Conservation (phyloP, 1,140 invertebrate genomes). For the Sipha flava region DNA sequence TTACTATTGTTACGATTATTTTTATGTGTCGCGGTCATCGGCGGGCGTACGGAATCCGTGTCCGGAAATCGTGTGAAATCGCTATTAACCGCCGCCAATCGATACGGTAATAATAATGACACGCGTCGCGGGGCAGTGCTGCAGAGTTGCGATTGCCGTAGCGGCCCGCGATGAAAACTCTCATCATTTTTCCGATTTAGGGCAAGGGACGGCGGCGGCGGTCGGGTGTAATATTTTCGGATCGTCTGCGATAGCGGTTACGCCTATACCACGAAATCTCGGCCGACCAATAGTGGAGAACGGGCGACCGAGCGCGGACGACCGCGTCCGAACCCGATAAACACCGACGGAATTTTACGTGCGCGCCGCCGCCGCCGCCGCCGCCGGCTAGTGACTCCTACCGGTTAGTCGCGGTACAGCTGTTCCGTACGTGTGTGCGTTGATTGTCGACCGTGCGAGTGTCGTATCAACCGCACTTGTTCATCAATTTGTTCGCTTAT, state of each 20-base stretch:
- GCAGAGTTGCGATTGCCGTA: neutral
- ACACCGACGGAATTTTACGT: conserved; percentile 6
- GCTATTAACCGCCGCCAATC: neutral
- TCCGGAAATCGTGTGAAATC: neutral
- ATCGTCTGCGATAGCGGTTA: neutral
- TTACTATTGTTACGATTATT: no score
- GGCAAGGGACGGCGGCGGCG: neutral
- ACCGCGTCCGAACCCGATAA: no score
- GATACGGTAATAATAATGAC: neutral
- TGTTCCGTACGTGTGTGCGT: neutral
- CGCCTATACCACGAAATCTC: conserved; percentile 15
- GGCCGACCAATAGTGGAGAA: conserved; percentile 16
- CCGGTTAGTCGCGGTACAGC: conserved; percentile 13
- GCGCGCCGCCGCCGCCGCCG: neutral
- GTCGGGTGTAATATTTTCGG: neutral
- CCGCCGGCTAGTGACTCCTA: conserved; percentile 11
- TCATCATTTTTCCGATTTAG: neutral
- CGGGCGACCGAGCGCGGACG: neutral
- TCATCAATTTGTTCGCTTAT: no score
- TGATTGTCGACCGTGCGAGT: no score
- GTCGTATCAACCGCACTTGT: no score
- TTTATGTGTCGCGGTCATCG: no score
- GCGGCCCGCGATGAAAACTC: neutral
- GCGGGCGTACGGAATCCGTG: no score
- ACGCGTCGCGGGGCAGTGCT: neutral